Conservation (phyloP, 2,888 invertebrate genomes). For the Amphipyra berbera region DNA sequence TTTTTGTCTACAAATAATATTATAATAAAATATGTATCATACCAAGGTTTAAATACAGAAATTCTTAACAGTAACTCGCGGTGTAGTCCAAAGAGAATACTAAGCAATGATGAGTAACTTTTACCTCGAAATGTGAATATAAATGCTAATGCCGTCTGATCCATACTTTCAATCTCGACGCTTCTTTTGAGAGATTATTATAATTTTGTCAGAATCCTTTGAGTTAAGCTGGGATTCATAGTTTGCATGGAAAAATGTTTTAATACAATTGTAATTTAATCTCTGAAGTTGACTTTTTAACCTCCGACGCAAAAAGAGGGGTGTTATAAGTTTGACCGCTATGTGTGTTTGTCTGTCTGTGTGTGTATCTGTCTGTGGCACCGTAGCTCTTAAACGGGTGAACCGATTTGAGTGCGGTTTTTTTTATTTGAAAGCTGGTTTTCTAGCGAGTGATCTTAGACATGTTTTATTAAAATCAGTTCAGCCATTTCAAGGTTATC, state of each 20-base stretch:
- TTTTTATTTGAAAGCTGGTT: too few relatives aligned
- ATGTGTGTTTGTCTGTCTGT: too few relatives aligned
- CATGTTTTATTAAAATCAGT: too few relatives aligned
- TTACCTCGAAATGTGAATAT: conserved; percentile 83
- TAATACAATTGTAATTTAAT: conserved; percentile 50
- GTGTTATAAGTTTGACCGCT: too few relatives aligned
- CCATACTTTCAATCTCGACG: conserved; percentile 82
- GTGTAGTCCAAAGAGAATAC: conserved; percentile 67
- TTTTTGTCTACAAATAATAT: too few relatives aligned
- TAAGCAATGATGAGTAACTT: conserved; percentile 83
- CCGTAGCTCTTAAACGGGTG: too few relatives aligned
- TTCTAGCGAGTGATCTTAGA: too few relatives aligned
- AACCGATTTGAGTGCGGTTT: too few relatives aligned
- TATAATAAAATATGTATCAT: conserved; percentile 49
- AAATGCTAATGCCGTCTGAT: conserved; percentile 86
- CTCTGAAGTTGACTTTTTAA: neutral
- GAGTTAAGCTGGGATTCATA: conserved; percentile 74
- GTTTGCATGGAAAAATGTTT: conserved; percentile 79
- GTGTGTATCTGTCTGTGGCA: too few relatives aligned
- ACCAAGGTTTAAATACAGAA: conserved; percentile 53
- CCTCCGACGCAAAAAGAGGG: too few relatives aligned
- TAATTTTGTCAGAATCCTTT: conserved; percentile 85
- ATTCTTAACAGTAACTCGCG: conserved; percentile 47
- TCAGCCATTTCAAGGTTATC: too few relatives aligned
- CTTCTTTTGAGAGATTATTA: conserved; percentile 86